Evolutionary conservation across 2,888 invertebrate species (phyloP).

Genomic region (Drosophila pegasa): DNA sequence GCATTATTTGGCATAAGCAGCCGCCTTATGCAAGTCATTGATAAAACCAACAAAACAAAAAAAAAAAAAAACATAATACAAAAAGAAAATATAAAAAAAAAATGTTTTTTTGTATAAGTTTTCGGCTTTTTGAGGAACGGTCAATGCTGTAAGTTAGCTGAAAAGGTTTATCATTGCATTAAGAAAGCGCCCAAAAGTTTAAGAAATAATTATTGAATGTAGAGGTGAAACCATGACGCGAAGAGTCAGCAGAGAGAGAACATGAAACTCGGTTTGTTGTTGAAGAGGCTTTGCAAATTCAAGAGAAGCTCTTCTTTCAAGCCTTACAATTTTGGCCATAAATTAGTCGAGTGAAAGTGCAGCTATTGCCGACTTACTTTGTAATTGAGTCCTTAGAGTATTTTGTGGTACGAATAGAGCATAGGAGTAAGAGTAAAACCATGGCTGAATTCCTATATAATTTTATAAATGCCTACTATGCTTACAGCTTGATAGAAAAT

Average conservation of each 20-base stretch:
- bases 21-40: constrained; percentile 42
- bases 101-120: constrained; percentile 16
- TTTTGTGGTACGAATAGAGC: no score
- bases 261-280: neutral
- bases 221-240: neutral
- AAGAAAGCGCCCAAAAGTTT: neutral
- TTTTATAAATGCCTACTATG: no score
- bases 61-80: neutral
- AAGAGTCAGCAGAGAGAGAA: neutral
- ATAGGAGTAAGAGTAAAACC: no score
- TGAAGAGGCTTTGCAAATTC: neutral
- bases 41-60: constrained; percentile 6
- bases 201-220: neutral
- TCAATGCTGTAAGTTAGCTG: neutral
- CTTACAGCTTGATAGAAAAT: no score
- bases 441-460: no score
- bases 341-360: neutral
- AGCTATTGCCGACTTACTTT: no score
- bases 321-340: neutral
- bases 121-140: neutral
- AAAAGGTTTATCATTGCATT: constrained; percentile 16
- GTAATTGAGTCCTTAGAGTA: no score
- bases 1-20: constrained; percentile 19
- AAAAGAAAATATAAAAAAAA: constrained; percentile 1
- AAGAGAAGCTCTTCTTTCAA: neutral